These are phyloP conservation scores for Schizopygopsis pylzovi DNA, from an alignment of 2,797 vertebrate genomes.

Conservation along the genomic window DNA sequence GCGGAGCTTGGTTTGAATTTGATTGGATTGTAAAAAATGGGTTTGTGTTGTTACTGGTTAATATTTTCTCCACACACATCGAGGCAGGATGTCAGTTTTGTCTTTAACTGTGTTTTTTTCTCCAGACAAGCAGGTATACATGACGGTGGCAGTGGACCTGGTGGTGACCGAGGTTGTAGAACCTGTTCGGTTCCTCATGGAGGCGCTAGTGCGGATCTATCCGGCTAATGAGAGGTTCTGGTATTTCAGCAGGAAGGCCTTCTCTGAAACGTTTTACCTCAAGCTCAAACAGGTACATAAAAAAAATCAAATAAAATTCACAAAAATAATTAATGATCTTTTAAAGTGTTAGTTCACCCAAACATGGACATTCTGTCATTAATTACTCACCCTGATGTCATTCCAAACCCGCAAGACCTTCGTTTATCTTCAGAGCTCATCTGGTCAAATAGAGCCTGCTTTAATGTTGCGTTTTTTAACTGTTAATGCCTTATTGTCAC, in stretches of 20 bases:
- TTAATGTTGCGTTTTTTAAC: no score
- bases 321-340: no score
- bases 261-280: slow-evolving; percentile 94
- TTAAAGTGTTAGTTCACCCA: no score
- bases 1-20: neutral
- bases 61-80: neutral
- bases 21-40: neutral
- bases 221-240: slow-evolving; percentile 96
- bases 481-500: no score
- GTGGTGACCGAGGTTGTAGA: slow-evolving; percentile 95
- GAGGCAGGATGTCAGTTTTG: neutral
- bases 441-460: no score
- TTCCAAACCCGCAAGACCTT: no score
- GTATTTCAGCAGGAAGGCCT: slow-evolving; percentile 98
- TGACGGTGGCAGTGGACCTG: slow-evolving; percentile 97
- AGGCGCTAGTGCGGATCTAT: slow-evolving; percentile 90
- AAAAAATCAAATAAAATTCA: no score
- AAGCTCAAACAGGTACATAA: slow-evolving; percentile 79
- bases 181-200: slow-evolving; percentile 93
- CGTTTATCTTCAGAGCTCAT: no score
- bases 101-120: neutral
- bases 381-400: no score
- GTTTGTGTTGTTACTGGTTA: neutral
- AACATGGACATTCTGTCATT: no score
- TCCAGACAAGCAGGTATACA: slow-evolving; percentile 91